Evolutionary conservation across 2,113 vertebrate genomes (phyloP).

Genomic region (Nestor notabilis): DNA sequence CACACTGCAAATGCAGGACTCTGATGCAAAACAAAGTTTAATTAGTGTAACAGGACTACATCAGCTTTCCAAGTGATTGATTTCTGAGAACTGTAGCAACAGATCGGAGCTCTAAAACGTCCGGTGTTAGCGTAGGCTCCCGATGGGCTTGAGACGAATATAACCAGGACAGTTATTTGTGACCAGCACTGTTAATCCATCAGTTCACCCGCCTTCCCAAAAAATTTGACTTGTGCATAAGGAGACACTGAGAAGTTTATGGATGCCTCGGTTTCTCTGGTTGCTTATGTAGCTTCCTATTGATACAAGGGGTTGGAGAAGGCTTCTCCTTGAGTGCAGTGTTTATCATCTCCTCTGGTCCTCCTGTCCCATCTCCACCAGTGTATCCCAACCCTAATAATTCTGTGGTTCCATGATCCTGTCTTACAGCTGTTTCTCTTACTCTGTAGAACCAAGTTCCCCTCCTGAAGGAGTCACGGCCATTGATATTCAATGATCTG

Average conservation of each 20-base stretch:
- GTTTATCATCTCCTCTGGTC: neutral
- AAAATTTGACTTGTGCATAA: neutral
- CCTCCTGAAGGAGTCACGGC: neutral
- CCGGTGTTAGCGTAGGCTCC: neutral
- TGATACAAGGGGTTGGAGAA: neutral
- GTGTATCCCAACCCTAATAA: neutral
- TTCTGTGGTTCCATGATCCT: neutral
- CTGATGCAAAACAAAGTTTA: slow-evolving; percentile 75
- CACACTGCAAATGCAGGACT: slow-evolving; percentile 69
- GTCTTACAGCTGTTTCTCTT: neutral
- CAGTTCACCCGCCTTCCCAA: neutral
- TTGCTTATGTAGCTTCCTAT: neutral
- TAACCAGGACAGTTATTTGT: neutral
- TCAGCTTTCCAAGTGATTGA: slow-evolving; percentile 49
- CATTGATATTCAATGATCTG: neutral
- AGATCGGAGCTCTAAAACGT: neutral
- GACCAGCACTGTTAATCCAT: neutral
- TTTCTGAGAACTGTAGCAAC: neutral
- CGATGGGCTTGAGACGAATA: neutral
- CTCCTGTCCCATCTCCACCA: neutral
- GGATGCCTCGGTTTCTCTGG: neutral
- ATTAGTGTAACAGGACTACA: slow-evolving; percentile 66
- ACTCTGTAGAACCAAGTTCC: neutral
- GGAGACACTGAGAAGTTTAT: neutral
- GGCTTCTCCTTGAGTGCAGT: rapidly evolving